These are phyloP conservation scores for Geodia barretti DNA, from an alignment of 37 sponge, comb jelly and placozoan genomes.

Conservation along the genomic window DNA sequence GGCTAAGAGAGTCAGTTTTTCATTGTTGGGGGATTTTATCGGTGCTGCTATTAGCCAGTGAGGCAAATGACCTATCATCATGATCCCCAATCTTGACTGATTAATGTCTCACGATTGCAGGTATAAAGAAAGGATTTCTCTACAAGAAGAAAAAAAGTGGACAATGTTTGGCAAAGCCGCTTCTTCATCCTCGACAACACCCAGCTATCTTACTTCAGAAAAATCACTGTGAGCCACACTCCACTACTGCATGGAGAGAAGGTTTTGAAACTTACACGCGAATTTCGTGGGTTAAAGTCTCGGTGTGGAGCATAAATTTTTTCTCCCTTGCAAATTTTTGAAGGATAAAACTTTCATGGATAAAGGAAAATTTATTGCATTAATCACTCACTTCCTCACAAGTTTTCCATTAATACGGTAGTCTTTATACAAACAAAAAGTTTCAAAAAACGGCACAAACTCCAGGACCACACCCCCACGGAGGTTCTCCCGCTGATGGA, in stretches of 20 bases:
- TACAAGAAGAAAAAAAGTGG: constrained; percentile 70
- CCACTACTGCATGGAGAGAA: too few species aligned
- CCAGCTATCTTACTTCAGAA: constrained; percentile 53
- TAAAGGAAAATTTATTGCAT: too few species aligned
- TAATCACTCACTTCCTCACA: too few species aligned
- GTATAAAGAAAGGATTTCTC: constrained; percentile 65
- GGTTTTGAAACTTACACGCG: neutral
- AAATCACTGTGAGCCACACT: constrained; percentile 40
- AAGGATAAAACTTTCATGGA: too few species aligned
- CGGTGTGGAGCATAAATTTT: too few species aligned
- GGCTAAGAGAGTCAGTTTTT: too few species aligned
- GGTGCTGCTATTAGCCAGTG: neutral
- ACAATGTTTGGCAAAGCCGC: constrained; percentile 65
- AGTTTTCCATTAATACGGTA: too few species aligned
- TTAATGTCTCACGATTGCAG: constrained; percentile 17
- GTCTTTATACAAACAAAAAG: neutral
- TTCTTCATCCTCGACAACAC: constrained; percentile 67
- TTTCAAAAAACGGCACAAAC: constrained; percentile 31
- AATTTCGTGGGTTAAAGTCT: too few species aligned
- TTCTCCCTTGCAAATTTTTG: too few species aligned
- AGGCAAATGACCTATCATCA: too few species aligned
- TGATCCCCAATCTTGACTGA: too few species aligned
- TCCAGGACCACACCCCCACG: constrained; percentile 18
- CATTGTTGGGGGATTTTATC: neutral
- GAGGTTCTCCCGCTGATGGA: constrained; percentile 59